Percentiles rank a stretch among this genome's conserved stretches.
phyloP scores from a whole-genome alignment of 2,888 invertebrate genomes.

The Molorchus minor region DNA sequence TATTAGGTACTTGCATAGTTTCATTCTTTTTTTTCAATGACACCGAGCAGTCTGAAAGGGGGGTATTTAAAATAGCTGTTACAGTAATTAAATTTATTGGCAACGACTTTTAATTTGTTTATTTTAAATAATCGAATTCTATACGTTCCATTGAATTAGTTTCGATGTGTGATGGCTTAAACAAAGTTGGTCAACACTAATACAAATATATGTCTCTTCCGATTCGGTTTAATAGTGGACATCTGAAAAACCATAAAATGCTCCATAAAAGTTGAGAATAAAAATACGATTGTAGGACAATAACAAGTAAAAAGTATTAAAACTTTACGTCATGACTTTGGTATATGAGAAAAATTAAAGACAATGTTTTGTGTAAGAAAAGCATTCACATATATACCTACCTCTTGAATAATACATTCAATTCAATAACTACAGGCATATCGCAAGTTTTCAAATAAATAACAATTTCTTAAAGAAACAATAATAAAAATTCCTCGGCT shows the following conservation, averaged over 20 bases:
- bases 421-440: slow-evolving; percentile 30
- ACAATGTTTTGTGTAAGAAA: slow-evolving; percentile 35
- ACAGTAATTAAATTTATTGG: no score
- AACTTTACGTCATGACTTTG: slow-evolving; percentile 44
- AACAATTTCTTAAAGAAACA: no score
- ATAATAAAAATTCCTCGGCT: no score
- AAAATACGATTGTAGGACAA: slow-evolving; percentile 37
- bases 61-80: no score
- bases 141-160: no score
- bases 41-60: no score
- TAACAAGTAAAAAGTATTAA: slow-evolving; percentile 38
- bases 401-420: slow-evolving; percentile 38
- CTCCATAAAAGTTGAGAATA: slow-evolving; percentile 41
- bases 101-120: no score
- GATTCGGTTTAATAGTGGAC: slow-evolving; percentile 41
- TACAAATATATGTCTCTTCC: slow-evolving; percentile 28
- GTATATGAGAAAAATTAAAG: slow-evolving; percentile 39
- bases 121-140: no score
- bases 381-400: slow-evolving; percentile 15
- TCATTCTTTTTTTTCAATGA: no score
- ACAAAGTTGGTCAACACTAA: slow-evolving; percentile 26
- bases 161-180: slow-evolving; percentile 39
- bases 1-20: no score
- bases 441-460: slow-evolving; percentile 37
- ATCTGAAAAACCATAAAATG: slow-evolving; percentile 39